Percentiles rank a stretch among this genome's conserved stretches.
Evolutionary conservation across 2,113 vertebrate genomes (phyloP).

Genomic region (Austrofundulus limnaeus): DNA sequence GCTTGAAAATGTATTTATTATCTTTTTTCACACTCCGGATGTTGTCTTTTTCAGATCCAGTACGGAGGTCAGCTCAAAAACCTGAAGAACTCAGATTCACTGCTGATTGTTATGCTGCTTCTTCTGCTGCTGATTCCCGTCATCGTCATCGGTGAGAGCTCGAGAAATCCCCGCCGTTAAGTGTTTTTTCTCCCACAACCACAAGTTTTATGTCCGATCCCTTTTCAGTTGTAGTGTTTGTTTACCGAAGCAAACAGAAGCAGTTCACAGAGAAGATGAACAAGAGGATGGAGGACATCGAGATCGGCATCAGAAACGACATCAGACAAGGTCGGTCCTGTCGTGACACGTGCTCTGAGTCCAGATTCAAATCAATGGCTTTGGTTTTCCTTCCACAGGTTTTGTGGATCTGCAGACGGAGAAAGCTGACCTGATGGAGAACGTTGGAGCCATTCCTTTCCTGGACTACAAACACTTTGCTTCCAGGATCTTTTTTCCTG

Average conservation of each 20-base stretch:
- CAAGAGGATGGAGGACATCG: conserved; percentile 84
- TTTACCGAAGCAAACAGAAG: conserved; percentile 84
- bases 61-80: conserved; percentile 70
- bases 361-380: no score
- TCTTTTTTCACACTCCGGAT: no score
- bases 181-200: no score
- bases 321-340: conserved; percentile 89
- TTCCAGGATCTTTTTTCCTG: conserved; percentile 92
- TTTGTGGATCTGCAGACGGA: conserved; percentile 97
- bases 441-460: conserved; percentile 89
- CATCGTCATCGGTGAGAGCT: conserved; percentile 80
- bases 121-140: conserved; percentile 62
- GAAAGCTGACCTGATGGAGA: conserved; percentile 87
- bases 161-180: no score
- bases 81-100: background rate
- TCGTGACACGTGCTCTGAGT: no score
- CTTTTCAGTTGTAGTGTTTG: conserved; percentile 73
- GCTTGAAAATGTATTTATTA: no score
- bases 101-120: conserved; percentile 32
- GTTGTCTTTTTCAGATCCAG: conserved; percentile 77
- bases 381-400: conserved; percentile 76
- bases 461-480: conserved; percentile 98
- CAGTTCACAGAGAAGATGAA: conserved; percentile 84
- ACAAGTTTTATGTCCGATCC: background rate
- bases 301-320: conserved; percentile 89